A percentile compares a stretch with the other conserved stretches of the same genome.
Evolutionary conservation across 2,113 vertebrate genomes (phyloP).

Genomic region (Daubentonia madagascariensis): DNA sequence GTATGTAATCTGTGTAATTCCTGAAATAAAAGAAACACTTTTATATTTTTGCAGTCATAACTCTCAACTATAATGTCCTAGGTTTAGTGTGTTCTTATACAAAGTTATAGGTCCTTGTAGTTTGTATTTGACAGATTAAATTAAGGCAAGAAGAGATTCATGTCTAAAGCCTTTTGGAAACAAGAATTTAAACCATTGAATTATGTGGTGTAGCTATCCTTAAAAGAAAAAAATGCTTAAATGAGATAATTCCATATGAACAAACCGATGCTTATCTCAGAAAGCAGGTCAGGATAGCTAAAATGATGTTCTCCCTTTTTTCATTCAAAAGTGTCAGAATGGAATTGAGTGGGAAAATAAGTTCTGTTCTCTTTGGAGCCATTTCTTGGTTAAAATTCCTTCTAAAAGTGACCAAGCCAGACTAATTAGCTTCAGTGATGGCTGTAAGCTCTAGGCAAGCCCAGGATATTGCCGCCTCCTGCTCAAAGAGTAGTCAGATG

Average conservation of each 20-base stretch:
- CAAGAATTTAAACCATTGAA: background rate
- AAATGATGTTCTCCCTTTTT: background rate
- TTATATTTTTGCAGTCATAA: background rate
- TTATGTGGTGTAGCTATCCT: background rate
- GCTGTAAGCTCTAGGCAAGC: background rate
- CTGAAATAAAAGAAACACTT: background rate
- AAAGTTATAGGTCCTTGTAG: background rate
- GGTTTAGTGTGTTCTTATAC: background rate
- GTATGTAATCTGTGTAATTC: background rate
- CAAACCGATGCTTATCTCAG: background rate
- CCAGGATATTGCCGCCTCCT: background rate
- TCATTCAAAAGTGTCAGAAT: background rate
- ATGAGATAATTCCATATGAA: background rate
- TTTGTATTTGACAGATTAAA: background rate
- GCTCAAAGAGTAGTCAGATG: background rate
- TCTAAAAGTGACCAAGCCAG: background rate
- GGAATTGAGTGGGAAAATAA: background rate
- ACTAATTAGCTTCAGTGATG: background rate
- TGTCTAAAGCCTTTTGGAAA: slow-evolving; percentile 20
- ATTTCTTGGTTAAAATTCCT: background rate
- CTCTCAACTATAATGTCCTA: background rate
- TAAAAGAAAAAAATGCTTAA: background rate
- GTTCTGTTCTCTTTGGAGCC: background rate
- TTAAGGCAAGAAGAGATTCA: background rate
- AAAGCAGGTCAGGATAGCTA: background rate